Evolutionary conservation across 2,113 vertebrate species (phyloP).

Genomic region (Scophthalmus maximus): DNA sequence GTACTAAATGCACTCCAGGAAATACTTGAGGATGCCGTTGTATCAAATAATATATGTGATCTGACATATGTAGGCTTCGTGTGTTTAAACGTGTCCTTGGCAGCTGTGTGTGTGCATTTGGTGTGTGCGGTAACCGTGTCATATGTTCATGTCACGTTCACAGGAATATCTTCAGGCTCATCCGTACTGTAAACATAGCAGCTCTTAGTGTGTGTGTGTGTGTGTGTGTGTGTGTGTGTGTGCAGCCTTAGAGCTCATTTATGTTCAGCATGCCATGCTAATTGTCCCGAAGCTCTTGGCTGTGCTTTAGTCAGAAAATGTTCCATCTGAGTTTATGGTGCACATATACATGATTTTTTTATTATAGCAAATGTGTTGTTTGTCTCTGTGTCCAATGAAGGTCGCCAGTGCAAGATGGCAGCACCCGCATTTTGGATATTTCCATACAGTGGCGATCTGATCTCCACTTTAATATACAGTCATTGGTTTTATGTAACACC

Average conservation of each 20-base stretch:
- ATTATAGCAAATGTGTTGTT: too few species aligned
- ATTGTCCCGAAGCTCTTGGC: conserved; percentile 42
- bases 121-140: conserved; percentile 18
- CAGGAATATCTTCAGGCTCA: conserved; percentile 27
- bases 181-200: conserved; percentile 14
- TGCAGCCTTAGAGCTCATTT: conserved; percentile 20
- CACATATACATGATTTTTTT: not conserved
- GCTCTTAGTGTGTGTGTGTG: not conserved
- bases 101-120: not conserved
- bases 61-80: conserved; percentile 35
- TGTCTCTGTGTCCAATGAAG: not conserved
- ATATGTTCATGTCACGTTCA: conserved; percentile 40
- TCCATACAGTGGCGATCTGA: not conserved
- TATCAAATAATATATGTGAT: conserved; percentile 41
- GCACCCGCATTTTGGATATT: not conserved
- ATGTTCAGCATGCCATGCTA: conserved; percentile 32
- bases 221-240: not conserved
- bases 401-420: not conserved
- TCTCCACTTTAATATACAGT: not conserved
- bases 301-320: conserved; percentile 12
- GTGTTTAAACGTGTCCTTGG: conserved; percentile 10
- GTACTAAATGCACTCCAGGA: conserved; percentile 46
- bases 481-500: not conserved
- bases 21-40: conserved; percentile 32
- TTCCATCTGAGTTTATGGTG: not conserved